Conservation (phyloP, 2,888 invertebrate species). For the Acanthosoma haemorrhoidale region DNA sequence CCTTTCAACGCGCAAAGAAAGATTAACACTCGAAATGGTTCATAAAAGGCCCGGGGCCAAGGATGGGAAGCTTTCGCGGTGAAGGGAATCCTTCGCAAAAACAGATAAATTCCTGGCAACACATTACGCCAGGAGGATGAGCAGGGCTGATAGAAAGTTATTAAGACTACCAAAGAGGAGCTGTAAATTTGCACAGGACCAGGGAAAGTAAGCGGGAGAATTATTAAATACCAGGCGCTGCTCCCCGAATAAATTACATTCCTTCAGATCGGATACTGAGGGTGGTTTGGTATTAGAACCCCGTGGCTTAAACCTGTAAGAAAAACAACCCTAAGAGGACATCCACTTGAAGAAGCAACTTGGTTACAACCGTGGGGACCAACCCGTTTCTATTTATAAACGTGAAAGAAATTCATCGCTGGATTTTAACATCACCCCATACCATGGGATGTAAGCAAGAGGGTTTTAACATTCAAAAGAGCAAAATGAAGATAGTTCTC, state of each 20-base stretch:
- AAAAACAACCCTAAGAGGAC: no score
- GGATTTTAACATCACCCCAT: no score
- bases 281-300: no score
- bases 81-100: background rate
- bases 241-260: background rate
- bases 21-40: background rate
- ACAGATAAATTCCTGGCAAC: background rate
- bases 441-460: no score
- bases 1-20: background rate
- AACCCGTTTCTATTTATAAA: no score
- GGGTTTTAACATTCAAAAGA: no score
- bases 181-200: background rate
- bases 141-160: background rate
- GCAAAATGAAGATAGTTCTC: no score
- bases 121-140: background rate
- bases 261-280: no score
- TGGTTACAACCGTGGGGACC: no score
- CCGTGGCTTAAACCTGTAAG: no score
- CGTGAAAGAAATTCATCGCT: no score
- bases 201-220: background rate
- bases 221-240: background rate
- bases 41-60: background rate
- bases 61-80: background rate
- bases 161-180: background rate
- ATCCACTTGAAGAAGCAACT: no score